Evolutionary conservation across 1,140 invertebrate genomes (phyloP), one percentile per base, ranked within the genome.

Genomic region (Thereuonema tuberculata): DNA sequence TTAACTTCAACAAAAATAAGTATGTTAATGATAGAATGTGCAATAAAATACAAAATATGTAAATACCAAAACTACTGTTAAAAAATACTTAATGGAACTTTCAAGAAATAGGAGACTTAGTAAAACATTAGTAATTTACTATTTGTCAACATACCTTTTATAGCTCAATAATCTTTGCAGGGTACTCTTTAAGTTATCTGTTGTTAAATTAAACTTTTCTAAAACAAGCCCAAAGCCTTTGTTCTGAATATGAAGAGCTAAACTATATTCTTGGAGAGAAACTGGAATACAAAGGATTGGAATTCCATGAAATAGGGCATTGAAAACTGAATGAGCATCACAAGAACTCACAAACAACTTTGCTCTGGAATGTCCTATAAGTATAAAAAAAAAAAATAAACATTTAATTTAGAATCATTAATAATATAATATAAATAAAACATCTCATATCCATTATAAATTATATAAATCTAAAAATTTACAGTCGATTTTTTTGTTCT

Each of bases 61-160:
- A 56, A 14, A 37, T 14, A 56, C 21, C 9, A 56, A 9, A 56
- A 14, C 17, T 56, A 56, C 21, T 56, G 54, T 12, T n/a, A 56
- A 28, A 37, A 56, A 56, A 5, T 37, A 29, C 12, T 12, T 46
- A n/a, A 12, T 56, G 5, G 26, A 56, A 56, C 9, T 9, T 14
- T 46, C 26, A n/a, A n/a, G n/a, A n/a, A n/a, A n/a, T n/a, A n/a
- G n/a, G n/a, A n/a, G n/a, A n/a, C n/a, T n/a, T n/a, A n/a, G n/a
- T n/a, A n/a, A n/a, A n/a, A n/a, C n/a, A n/a, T n/a, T n/a, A n/a
- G n/a, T n/a, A n/a, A n/a, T n/a, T n/a, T n/a, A n/a, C n/a, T n/a
- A n/a, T n/a, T n/a, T n/a, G n/a, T n/a, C n/a, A n/a, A n/a, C 26
- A 20, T 58, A 59, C 58, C 58, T 59, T 54, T 58, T 56, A 26